A percentile compares a stretch with the other conserved stretches of the same genome.
Evolutionary conservation across 2,888 invertebrate genomes (phyloP).

Genomic region (Gymnoscelis rufifasciata): DNA sequence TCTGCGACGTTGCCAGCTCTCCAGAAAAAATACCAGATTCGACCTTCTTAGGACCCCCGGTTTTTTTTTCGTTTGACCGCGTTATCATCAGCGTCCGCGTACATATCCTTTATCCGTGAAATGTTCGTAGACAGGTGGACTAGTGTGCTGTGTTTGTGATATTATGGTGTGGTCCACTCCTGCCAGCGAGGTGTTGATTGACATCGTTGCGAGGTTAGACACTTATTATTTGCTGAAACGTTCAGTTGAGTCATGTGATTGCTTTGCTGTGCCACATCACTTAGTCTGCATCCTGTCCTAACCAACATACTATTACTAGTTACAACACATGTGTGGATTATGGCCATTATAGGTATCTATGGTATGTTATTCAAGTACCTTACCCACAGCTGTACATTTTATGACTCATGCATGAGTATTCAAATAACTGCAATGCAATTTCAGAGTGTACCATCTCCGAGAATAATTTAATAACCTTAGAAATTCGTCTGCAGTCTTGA

Average conservation of each 20-base stretch:
- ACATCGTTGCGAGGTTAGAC: slow-evolving; percentile 70
- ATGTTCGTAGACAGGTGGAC: slow-evolving; percentile 69
- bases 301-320: background rate
- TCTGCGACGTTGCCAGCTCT: slow-evolving; percentile 77
- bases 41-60: slow-evolving; percentile 77
- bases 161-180: slow-evolving; percentile 77
- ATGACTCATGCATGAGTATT: background rate
- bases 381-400: background rate
- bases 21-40: slow-evolving; percentile 76
- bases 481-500: background rate
- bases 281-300: slow-evolving; percentile 2
- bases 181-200: slow-evolving; percentile 71
- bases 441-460: background rate
- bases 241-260: slow-evolving; percentile 36
- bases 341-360: no score
- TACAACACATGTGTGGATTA: no score
- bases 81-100: slow-evolving; percentile 75
- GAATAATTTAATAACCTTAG: background rate
- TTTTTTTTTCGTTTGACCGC: slow-evolving; percentile 76
- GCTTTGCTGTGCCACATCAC: slow-evolving; percentile 19
- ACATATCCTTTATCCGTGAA: slow-evolving; percentile 72
- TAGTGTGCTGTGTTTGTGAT: slow-evolving; percentile 66
- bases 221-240: slow-evolving; percentile 25
- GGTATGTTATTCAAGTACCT: slow-evolving; percentile 1
- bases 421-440: background rate